These are phyloP conservation scores for Harpalus rufipes DNA, from an alignment of 2,888 invertebrate genomes.

Conservation along the genomic window DNA sequence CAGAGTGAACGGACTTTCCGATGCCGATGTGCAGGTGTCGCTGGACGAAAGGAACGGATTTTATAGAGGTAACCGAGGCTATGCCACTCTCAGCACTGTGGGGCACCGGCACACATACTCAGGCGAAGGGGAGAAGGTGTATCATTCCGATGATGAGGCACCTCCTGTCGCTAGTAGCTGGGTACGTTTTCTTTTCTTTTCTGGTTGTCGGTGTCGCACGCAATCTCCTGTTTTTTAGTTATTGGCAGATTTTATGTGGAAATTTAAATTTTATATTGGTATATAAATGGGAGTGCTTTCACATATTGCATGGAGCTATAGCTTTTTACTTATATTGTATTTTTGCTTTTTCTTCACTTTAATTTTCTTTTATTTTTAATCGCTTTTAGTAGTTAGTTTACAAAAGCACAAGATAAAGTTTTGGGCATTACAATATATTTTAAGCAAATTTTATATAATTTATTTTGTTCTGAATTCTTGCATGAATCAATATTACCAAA, in stretches of 20 bases:
- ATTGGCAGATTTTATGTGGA: background rate
- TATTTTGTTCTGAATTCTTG: too few species aligned
- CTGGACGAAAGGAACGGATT: slow-evolving; percentile 72
- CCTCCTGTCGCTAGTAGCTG: slow-evolving; percentile 68
- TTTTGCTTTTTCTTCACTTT: background rate
- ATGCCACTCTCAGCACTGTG: slow-evolving; percentile 74
- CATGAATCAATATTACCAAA: too few species aligned
- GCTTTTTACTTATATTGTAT: slow-evolving; percentile 7
- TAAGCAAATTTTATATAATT: too few species aligned
- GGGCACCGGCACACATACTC: slow-evolving; percentile 71
- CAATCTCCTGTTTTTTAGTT: slow-evolving; percentile 2
- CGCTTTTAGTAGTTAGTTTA: background rate
- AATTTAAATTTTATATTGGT: background rate
- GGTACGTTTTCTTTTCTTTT: slow-evolving; percentile 57
- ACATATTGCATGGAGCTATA: background rate
- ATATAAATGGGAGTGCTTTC: slow-evolving; percentile 5
- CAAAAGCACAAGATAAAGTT: too few species aligned
- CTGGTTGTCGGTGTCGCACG: slow-evolving; percentile 30
- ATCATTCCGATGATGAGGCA: slow-evolving; percentile 74
- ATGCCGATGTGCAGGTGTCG: slow-evolving; percentile 73
- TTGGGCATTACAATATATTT: too few species aligned
- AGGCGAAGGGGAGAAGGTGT: slow-evolving; percentile 71
- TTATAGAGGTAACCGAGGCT: slow-evolving; percentile 72
- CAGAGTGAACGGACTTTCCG: slow-evolving; percentile 72
- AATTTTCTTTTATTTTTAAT: slow-evolving; percentile 11